phyloP scores from a whole-genome alignment of 2,888 invertebrate species.

The Andricus quercusramuli region DNA sequence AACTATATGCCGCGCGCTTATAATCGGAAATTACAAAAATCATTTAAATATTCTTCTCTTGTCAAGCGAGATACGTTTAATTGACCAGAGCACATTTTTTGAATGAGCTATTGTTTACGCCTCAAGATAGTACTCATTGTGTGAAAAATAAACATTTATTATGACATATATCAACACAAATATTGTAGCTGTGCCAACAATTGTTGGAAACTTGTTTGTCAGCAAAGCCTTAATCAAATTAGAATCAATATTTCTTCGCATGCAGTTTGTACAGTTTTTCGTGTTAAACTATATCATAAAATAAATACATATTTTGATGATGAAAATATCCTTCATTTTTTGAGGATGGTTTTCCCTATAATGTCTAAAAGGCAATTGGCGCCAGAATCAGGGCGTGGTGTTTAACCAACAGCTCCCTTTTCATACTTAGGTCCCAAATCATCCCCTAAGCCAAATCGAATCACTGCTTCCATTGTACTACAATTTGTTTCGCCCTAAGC shows the following conservation, averaged over 20 bases:
- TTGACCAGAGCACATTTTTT: not conserved
- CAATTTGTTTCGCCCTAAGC: not conserved
- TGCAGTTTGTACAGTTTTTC: not conserved
- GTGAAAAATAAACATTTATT: constrained; percentile 2
- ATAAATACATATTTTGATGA: too few species aligned
- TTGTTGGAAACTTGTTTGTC: constrained; percentile 9
- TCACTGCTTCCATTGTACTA: not conserved
- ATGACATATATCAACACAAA: constrained; percentile 3
- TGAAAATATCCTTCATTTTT: too few species aligned
- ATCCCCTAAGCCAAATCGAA: constrained; percentile 1
- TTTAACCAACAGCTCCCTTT: constrained; percentile 8
- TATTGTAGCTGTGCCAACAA: constrained; percentile 13
- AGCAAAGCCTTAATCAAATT: not conserved
- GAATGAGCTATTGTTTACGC: not conserved
- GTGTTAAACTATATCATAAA: too few species aligned
- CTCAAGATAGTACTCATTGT: not conserved
- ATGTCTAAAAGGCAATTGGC: constrained; percentile 4
- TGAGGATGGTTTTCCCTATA: too few species aligned
- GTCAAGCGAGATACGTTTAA: not conserved
- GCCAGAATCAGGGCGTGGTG: constrained; percentile 31
- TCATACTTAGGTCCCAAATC: not conserved
- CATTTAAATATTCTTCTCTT: not conserved
- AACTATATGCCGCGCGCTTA: not conserved
- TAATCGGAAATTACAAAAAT: not conserved
- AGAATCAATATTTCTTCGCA: not conserved